Evolutionary conservation across 2,888 invertebrate species (phyloP).

Genomic region (Galerucella nymphaeae): DNA sequence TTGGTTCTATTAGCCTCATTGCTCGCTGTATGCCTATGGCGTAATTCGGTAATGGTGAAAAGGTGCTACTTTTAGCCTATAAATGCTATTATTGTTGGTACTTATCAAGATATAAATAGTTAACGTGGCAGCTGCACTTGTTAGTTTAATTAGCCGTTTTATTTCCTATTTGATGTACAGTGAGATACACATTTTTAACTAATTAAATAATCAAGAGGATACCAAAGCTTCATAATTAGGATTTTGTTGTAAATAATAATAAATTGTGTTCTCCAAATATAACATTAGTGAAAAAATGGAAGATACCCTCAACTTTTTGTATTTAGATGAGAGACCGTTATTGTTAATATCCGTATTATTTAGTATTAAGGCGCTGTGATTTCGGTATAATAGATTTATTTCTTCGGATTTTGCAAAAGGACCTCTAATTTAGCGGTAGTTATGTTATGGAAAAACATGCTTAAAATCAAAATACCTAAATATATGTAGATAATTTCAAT

Average conservation of each 20-base stretch:
- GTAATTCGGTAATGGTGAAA: conserved; percentile 53
- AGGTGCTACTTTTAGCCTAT: conserved; percentile 42
- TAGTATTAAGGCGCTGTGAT: no score
- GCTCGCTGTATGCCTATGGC: conserved; percentile 42
- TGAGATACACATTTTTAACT: conserved; percentile 7
- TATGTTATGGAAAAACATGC: no score
- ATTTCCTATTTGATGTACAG: conserved; percentile 31
- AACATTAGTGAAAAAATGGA: no score
- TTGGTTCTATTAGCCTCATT: conserved; percentile 48
- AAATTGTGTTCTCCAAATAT: no score
- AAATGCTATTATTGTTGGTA: conserved; percentile 29
- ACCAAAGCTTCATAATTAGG: neutral
- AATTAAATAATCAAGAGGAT: neutral
- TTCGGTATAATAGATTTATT: no score
- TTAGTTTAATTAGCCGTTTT: conserved; percentile 31
- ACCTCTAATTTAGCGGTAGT: no score
- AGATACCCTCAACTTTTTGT: no score
- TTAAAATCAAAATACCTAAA: no score
- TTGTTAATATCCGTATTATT: no score
- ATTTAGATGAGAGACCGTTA: no score
- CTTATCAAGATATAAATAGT: conserved; percentile 36
- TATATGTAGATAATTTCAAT: no score
- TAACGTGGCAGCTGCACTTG: conserved; percentile 27
- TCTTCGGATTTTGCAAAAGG: no score
- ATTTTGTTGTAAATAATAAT: neutral